Conservation (phyloP, 2,113 vertebrate genomes). For the Mustela lutreola region DNA sequence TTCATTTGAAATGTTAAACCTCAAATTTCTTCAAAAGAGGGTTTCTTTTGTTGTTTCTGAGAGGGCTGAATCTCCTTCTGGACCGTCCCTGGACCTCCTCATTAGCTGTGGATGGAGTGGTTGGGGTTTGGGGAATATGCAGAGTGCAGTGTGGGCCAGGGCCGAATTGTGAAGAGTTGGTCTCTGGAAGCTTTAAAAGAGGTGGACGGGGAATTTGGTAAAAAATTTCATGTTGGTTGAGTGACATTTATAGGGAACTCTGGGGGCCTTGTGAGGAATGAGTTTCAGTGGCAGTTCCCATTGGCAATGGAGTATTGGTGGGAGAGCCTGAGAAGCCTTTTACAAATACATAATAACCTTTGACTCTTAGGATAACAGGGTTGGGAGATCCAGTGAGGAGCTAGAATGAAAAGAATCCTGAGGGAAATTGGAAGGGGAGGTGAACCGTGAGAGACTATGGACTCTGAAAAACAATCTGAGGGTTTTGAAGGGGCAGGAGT, state of each 20-base stretch:
- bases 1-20: slow-evolving; percentile 20
- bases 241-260: background rate
- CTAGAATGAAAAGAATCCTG: background rate
- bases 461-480: too few species aligned
- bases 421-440: background rate
- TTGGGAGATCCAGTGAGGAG: background rate
- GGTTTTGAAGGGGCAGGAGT: too few species aligned
- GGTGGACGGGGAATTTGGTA: background rate
- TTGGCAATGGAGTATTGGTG: background rate
- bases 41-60: background rate
- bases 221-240: background rate
- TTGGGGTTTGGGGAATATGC: background rate
- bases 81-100: background rate
- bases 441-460: too few species aligned
- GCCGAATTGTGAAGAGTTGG: background rate
- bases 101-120: background rate
- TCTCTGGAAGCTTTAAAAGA: background rate
- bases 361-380: background rate
- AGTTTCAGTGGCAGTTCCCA: background rate
- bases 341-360: background rate
- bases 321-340: background rate
- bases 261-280: background rate
- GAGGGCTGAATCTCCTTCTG: background rate
- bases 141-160: background rate
- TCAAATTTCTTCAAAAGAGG: slow-evolving; percentile 2